Base-by-base conservation (phyloP, 2,113 vertebrate genomes). In the Elachura formosa region DNA sequence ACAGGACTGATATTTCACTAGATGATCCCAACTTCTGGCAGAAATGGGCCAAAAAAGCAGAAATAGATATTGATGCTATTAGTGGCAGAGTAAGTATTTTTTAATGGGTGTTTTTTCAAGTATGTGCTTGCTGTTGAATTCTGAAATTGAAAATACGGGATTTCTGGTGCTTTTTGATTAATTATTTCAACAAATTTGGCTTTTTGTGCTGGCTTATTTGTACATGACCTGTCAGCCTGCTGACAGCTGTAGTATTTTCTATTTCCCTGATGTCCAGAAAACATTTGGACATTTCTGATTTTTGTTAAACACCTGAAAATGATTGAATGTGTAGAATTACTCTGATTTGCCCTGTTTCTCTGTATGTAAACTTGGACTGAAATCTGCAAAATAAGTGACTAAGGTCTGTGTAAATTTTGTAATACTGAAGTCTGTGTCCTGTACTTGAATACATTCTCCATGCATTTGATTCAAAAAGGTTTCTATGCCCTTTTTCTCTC, bases 11-110 rank as follows among this genome's bases (percentile, higher is more conserved):
- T 97, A 99, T 99, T 96, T 98, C 99, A 71, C 97, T 99, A 97
- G 99, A 99, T 95, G 99, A 99, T 97, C 99, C 99, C 23, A 99
- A 99, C 97, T 99, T 99, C 98, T 99, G 99, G 99, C 99, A 99
- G 96, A 99, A 99, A 97, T 99, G 99, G 99, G 99, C 99, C n/a
- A 99, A 99, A 98, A 99, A 99, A 91, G 99, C 99, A 75, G 99
- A 99, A 98, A 99, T 99, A 79, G 99, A 99, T 94, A 96, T 99
- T 59, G 99, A 99, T 14, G 98, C 98, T 46, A 98, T 99, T 93
- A 99, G 99, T 77, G 99, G 99, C 86, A 98, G 99, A 98, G 99
- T 99, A 98, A 98, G 99, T 99, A 89, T 84, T 87, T 51, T 43
- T 76, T 36, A 69, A 33, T 25, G 11, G 10, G 4, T 10, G 0